A percentile compares a stretch with the other conserved stretches of the same genome.
These are phyloP conservation scores for Lapara coniferarum DNA, from an alignment of 2,888 invertebrate species.

Conservation along the genomic window DNA sequence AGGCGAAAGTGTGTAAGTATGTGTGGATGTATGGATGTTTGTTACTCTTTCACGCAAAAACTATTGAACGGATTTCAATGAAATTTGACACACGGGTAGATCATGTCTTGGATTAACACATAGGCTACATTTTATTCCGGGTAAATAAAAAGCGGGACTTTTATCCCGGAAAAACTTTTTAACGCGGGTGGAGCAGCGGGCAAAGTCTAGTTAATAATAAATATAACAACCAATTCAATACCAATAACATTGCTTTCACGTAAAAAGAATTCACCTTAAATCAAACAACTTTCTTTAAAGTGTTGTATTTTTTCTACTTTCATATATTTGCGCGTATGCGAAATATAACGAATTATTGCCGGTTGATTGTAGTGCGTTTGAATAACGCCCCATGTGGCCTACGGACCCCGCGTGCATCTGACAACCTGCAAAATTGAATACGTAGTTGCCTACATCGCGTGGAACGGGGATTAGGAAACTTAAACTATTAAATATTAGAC, in stretches of 20 bases:
- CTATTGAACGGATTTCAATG: no score
- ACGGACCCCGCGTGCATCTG: conserved; percentile 55
- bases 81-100: no score
- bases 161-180: no score
- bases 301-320: background rate
- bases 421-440: conserved; percentile 71
- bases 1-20: no score
- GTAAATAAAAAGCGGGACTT: no score
- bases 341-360: conserved; percentile 22
- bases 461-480: background rate
- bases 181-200: no score
- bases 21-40: no score
- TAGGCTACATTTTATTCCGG: no score
- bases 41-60: no score
- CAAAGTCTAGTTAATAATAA: no score
- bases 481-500: conserved; percentile 20
- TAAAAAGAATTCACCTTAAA: background rate
- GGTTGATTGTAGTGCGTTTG: conserved; percentile 45
- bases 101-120: no score
- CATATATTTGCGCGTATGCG: conserved; percentile 4
- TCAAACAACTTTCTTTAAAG: conserved; percentile 3
- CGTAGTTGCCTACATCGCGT: conserved; percentile 24
- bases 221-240: background rate
- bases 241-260: background rate
- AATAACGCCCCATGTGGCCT: conserved; percentile 46